Conservation (phyloP, 2,797 vertebrate species). For the Cynodonichthys magdalenae region DNA sequence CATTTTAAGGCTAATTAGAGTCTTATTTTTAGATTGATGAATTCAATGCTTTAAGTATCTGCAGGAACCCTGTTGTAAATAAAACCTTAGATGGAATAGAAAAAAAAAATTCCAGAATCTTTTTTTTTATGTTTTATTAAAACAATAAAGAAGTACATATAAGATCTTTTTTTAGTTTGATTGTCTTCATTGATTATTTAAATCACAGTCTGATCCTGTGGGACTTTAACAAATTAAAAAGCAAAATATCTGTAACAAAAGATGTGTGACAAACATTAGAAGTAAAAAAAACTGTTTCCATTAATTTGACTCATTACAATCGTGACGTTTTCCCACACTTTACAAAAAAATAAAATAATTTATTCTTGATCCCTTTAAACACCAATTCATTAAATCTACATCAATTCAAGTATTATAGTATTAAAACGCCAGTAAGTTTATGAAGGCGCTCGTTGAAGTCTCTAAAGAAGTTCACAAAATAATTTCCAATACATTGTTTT, state of each 20-base stretch:
- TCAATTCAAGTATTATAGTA: conserved; percentile 44
- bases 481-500: not conserved
- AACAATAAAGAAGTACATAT: conserved; percentile 43
- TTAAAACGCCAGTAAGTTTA: not conserved
- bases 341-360: conserved; percentile 48
- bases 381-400: conserved; percentile 24
- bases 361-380: conserved; percentile 54
- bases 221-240: conserved; percentile 31
- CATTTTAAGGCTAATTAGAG: too few species aligned
- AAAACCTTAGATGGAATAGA: not conserved
- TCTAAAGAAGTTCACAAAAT: conserved; percentile 1
- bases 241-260: conserved; percentile 18
- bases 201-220: conserved; percentile 24
- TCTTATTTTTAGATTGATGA: too few species aligned
- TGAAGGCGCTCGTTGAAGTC: not conserved
- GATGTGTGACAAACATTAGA: conserved; percentile 16
- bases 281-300: conserved; percentile 19
- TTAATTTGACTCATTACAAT: conserved; percentile 27
- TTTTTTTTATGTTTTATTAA: conserved; percentile 57
- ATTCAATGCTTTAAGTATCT: too few species aligned
- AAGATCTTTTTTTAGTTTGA: conserved; percentile 56
- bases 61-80: too few species aligned
- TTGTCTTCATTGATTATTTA: conserved; percentile 36
- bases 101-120: not conserved
- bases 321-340: conserved; percentile 10